Evolutionary conservation across 1,140 invertebrate genomes (phyloP), one percentile per base, ranked within the genome.

Genomic region (Trichomalopsis sarcophagae): DNA sequence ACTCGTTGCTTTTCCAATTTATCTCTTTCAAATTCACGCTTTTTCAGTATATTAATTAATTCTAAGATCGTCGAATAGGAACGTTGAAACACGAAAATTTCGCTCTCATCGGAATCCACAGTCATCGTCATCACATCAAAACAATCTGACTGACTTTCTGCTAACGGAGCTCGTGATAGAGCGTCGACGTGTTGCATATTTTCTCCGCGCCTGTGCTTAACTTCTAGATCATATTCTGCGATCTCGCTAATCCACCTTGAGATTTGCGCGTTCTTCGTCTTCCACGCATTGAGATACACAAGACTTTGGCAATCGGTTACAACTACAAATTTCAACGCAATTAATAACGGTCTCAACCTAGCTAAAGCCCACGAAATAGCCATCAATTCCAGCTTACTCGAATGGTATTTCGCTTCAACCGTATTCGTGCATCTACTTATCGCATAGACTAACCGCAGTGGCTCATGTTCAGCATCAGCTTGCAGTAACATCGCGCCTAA

Each of bases 371-470:
- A 69, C 1, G 83, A 86, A 0, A 88, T 77, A 4, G 86, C 88
- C 50, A 89, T n/a, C 9, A 85, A 44, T 77, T 90, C 89, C 27
- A 89, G 44, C 40, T 88, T 75, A 66, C 77, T 87, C 14, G 23
- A 78, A 33, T 84, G 68, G 62, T 79, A 84, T 2, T 30, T 55
- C n/a, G 40, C n/a, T 73, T 84, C 82, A 7, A 11, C n/a, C 27
- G 69, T 74, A 1, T 11, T 40, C 5, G 55, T 83, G 14, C 44
- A 47, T 23, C 44, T 36, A 21, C 78, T 82, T 3, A 47, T 68
- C n/a, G 75, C 69, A 6, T 85, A 30, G 10, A 80, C 76, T 21
- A 78, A 17, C 76, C 40, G 21, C 40, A 86, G 66, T 73, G 71
- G 11, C 40, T 30, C 13, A 74, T 21, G 40, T 40, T 33, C 75